Evolutionary conservation across 2,888 invertebrate genomes (phyloP), one percentile per base, ranked within the genome.

Genomic region (Spodoptera exigua): DNA sequence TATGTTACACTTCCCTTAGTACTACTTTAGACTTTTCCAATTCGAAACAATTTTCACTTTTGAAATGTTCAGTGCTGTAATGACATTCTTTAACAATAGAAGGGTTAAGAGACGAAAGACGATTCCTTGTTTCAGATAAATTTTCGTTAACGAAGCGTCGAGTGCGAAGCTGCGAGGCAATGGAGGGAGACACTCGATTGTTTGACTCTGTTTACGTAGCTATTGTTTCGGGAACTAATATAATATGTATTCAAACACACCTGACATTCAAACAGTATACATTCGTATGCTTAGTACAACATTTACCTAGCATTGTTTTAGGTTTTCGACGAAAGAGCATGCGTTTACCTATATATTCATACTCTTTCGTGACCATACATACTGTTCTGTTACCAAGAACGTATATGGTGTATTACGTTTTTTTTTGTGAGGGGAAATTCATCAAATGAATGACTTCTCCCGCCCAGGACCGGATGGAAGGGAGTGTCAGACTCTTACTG

Each of bases 21-120:
- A 51, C 39, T 44, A 27, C 41, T n/a, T 16, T 56, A 59, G 36
- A 27, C 35, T 39, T 37, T 53, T 60, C 58, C 48, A 68, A 55
- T 72, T 68, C 51, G 18, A 46, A 69, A 52, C 61, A 72, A 75
- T 72, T 72, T 78, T 70, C 66, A 61, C 59, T 70, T 76, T 75
- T 72, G 58, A 78, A 81, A 73, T 75, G 72, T 76, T 78, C 71
- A 66, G 67, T 57, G 61, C 66, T 64, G 49, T 76, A 76, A 76
- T 76, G 62, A 62, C 58, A 64, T 64, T 65, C 58, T 70, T 61
- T 63, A 55, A 69, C 60, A 76, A 57, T 47, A 54, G 44, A 61
- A 61, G 58, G 70, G 74, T 71, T 58, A 60, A 59, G 37, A 54
- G 49, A 55, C 35, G 46, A 66, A 73, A 62, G 61, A 69, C 60